phyloP scores from a whole-genome alignment of 2,113 vertebrate species.

The Hiodon tergisus region DNA sequence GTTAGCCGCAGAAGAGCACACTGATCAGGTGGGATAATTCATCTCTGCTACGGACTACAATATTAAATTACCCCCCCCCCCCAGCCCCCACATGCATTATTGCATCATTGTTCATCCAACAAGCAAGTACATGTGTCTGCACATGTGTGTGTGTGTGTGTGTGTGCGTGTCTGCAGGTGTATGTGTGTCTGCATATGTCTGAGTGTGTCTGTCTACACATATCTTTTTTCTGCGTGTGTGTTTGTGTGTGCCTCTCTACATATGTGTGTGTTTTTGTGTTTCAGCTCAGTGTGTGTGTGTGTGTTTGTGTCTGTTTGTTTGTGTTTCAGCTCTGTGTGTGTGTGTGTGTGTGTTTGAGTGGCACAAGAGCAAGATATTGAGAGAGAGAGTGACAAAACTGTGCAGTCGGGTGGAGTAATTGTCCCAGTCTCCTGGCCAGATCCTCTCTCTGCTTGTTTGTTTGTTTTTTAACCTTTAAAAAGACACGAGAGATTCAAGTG shows the following conservation, averaged over 20 bases:
- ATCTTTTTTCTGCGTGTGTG: background rate
- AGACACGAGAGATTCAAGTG: conserved; percentile 4
- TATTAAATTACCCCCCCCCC: background rate
- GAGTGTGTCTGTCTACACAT: no score
- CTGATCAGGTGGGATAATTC: background rate
- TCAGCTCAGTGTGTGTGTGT: background rate
- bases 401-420: background rate
- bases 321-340: background rate
- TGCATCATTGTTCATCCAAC: background rate
- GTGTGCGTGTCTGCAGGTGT: background rate
- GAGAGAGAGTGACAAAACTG: background rate
- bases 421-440: no score
- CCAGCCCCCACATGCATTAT: background rate
- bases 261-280: no score
- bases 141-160: conserved; percentile 4
- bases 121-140: conserved; percentile 22
- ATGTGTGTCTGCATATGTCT: background rate
- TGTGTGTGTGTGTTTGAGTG: conserved; percentile 18
- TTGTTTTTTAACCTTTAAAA: no score
- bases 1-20: background rate
- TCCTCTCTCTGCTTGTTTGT: no score
- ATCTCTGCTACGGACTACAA: background rate
- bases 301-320: no score
- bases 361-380: background rate
- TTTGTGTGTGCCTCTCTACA: background rate